A percentile compares a stretch with the other conserved stretches of the same genome.
Conservation (phyloP, 2,797 vertebrate species). For the Tragelaphus oryx region DNA sequence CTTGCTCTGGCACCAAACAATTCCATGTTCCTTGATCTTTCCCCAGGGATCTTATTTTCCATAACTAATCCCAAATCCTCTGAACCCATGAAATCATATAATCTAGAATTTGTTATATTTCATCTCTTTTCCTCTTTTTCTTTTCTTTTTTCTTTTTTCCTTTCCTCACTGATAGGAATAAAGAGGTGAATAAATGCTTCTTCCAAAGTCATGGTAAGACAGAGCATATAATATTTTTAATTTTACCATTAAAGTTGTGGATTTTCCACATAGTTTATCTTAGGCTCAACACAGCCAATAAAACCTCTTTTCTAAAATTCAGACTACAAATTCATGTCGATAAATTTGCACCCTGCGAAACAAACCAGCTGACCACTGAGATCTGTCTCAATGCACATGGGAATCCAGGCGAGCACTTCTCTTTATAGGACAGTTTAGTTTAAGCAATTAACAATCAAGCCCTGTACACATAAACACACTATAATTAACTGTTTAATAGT, state of each 20-base stretch:
- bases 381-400: neutral
- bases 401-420: slow-evolving; percentile 40
- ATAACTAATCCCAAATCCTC: neutral
- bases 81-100: neutral
- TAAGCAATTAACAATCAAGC: slow-evolving; percentile 70
- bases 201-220: neutral
- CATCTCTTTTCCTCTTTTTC: neutral
- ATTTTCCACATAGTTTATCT: neutral
- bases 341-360: slow-evolving; percentile 62
- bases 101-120: neutral
- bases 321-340: slow-evolving; percentile 44
- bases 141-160: neutral
- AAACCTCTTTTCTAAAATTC: slow-evolving; percentile 35
- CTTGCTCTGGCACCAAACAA: neutral
- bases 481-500: slow-evolving; percentile 70
- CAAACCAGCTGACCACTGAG: slow-evolving; percentile 32
- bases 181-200: neutral
- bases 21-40: neutral
- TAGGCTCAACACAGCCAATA: slow-evolving; percentile 14
- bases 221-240: neutral
- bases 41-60: slow-evolving; percentile 17
- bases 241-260: neutral
- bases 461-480: slow-evolving; percentile 67
- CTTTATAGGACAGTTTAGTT: slow-evolving; percentile 57
- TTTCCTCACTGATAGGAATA: slow-evolving; percentile 5